phyloP scores from a whole-genome alignment of 2,113 vertebrate genomes.

The Nycticebus coucang region DNA sequence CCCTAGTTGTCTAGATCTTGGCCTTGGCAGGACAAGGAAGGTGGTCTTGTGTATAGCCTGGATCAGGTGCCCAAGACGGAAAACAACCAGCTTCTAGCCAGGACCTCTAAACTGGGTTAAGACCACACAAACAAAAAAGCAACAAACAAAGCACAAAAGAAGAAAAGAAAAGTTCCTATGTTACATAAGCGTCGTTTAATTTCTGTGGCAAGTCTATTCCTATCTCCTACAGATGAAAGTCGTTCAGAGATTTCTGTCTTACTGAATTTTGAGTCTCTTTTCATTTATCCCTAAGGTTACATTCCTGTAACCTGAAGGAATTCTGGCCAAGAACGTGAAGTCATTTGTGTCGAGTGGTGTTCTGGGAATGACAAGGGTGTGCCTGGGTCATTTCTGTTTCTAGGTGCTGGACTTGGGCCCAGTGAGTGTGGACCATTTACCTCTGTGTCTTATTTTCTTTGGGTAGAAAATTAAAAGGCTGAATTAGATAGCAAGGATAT shows the following conservation, averaged over 20 bases:
- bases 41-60: background rate
- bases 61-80: background rate
- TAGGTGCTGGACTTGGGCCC: background rate
- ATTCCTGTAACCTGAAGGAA: background rate
- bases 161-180: background rate
- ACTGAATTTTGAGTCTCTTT: background rate
- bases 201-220: background rate
- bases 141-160: background rate
- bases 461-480: background rate
- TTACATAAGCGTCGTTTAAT: background rate
- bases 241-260: background rate
- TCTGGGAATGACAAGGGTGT: no score
- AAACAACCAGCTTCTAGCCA: background rate
- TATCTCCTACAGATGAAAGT: background rate
- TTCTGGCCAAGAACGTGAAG: background rate
- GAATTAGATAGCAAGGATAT: background rate
- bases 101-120: background rate
- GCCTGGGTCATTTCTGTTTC: background rate
- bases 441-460: background rate
- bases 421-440: background rate
- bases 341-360: rapidly evolving
- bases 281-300: background rate
- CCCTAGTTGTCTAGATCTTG: background rate
- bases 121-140: background rate
- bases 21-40: background rate